phyloP scores from a whole-genome alignment of 2,888 invertebrate species.

The Tethea ocularis region DNA sequence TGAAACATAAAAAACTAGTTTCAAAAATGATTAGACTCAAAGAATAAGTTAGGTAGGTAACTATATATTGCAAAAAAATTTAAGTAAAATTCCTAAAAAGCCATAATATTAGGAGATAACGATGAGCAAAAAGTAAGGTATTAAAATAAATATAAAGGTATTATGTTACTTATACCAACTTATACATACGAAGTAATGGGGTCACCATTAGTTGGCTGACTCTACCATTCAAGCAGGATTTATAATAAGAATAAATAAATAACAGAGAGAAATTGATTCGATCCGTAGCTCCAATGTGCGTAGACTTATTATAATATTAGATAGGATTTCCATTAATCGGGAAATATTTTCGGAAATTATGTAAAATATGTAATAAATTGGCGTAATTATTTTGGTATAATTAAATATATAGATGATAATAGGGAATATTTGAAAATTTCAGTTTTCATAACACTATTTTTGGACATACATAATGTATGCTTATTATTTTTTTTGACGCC shows the following conservation, averaged over 20 bases:
- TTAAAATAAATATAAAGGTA: constrained; percentile 20
- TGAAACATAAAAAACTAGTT: background rate
- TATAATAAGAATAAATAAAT: constrained; percentile 52
- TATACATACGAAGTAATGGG: constrained; percentile 21
- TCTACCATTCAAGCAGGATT: constrained; percentile 40
- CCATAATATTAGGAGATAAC: constrained; percentile 16
- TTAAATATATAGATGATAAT: too few relatives aligned
- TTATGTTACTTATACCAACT: constrained; percentile 22
- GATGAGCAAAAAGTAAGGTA: constrained; percentile 10
- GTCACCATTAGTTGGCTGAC: constrained; percentile 52
- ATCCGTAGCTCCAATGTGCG: constrained; percentile 40
- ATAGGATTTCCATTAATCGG: constrained; percentile 19
- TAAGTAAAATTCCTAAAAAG: constrained; percentile 10
- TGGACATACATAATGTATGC: background rate
- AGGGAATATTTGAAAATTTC: too few relatives aligned
- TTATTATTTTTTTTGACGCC: background rate
- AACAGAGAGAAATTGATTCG: constrained; percentile 66
- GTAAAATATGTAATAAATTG: background rate
- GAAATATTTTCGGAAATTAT: background rate
- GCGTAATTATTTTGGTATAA: too few relatives aligned
- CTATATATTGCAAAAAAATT: too few relatives aligned
- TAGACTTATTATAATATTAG: constrained; percentile 38
- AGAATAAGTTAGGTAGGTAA: too few relatives aligned
- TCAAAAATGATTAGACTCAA: too few relatives aligned
- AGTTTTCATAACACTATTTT: too few relatives aligned